Percentiles rank a stretch among this genome's conserved stretches.
Conservation (phyloP, 2,113 vertebrate species). For the Oenanthe melanoleuca region DNA sequence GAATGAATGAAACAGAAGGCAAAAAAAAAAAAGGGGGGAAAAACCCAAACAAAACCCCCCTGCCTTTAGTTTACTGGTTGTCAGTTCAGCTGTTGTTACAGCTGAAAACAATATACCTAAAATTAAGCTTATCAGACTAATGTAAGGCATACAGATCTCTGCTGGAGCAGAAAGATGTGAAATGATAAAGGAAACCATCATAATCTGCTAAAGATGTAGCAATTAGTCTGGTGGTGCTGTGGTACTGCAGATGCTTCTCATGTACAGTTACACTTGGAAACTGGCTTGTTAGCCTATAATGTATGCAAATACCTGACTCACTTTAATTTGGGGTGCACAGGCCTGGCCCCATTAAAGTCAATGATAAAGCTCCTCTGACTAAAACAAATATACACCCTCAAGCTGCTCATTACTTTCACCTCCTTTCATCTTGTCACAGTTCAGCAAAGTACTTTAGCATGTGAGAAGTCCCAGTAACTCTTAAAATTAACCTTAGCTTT, state of each 20-base stretch:
- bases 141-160: background rate
- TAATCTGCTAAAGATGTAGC: background rate
- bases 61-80: background rate
- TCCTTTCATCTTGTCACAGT: slow-evolving; percentile 56
- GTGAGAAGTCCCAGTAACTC: slow-evolving; percentile 42
- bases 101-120: slow-evolving; percentile 46
- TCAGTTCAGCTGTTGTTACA: slow-evolving; percentile 30
- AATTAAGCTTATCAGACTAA: background rate
- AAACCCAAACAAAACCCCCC: background rate
- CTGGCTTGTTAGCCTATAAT: background rate
- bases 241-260: background rate
- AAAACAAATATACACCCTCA: slow-evolving; percentile 48
- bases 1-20: background rate
- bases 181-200: slow-evolving; percentile 22
- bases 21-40: background rate
- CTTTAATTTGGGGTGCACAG: slow-evolving; percentile 4
- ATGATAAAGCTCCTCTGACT: slow-evolving; percentile 32
- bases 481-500: slow-evolving; percentile 41
- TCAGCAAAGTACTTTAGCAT: slow-evolving; percentile 35
- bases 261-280: background rate
- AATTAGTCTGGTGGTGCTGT: background rate
- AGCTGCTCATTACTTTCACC: slow-evolving; percentile 55
- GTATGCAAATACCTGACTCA: slow-evolving; percentile 5
- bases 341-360: slow-evolving; percentile 4
- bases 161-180: slow-evolving; percentile 30